Evolutionary conservation across 1,140 invertebrate species (phyloP).

Genomic region (Drosophila nigrodunni): DNA sequence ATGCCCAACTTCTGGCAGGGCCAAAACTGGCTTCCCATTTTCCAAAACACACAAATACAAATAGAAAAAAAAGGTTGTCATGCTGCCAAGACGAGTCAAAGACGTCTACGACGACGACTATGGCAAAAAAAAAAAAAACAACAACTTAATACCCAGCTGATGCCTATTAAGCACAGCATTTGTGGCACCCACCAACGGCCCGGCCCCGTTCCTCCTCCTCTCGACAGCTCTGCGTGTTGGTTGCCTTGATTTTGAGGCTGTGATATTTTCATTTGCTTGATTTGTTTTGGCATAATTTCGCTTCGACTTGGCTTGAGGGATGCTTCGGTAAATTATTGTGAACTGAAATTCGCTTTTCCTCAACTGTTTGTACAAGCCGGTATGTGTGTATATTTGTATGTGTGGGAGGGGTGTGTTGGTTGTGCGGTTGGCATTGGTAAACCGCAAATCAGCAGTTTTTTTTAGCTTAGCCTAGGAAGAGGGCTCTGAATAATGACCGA

Average conservation of each 20-base stretch:
- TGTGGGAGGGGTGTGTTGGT: constrained; percentile 6
- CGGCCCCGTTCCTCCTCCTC: neutral
- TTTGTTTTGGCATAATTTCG: constrained; percentile 82
- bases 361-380: constrained; percentile 2
- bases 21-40: constrained; percentile 1
- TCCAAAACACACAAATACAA: neutral
- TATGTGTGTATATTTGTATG: constrained; percentile 12
- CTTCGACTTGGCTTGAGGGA: constrained; percentile 34
- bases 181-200: constrained; percentile 54
- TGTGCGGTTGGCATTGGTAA: constrained; percentile 50
- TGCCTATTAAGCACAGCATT: constrained; percentile 83
- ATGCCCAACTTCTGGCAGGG: constrained; percentile 41
- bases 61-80: constrained; percentile 72
- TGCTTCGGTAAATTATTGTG: constrained; percentile 60
- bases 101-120: constrained; percentile 40
- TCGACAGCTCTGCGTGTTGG: constrained; percentile 46
- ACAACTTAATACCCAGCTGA: constrained; percentile 83
- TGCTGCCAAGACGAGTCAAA: constrained; percentile 63
- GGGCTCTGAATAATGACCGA: constrained; percentile 59
- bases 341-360: constrained; percentile 21
- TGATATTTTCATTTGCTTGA: constrained; percentile 83
- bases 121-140: constrained; percentile 59
- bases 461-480: constrained; percentile 14
- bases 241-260: constrained; percentile 77
- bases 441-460: constrained; percentile 75